Conservation (phyloP, 2,888 invertebrate genomes). For the Euplexia lucipara region DNA sequence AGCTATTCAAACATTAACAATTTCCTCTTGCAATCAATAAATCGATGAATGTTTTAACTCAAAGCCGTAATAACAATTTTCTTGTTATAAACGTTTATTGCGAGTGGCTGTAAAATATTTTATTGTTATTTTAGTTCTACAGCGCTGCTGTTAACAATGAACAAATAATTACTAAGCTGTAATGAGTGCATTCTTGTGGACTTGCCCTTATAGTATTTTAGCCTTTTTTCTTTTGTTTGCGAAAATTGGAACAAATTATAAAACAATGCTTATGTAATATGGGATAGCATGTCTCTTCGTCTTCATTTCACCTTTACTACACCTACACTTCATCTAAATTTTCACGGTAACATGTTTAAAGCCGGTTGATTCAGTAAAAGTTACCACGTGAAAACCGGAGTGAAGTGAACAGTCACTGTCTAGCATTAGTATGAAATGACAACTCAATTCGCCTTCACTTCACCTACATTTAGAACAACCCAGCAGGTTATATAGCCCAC, state of each 20-base stretch:
- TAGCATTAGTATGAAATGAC: too few relatives aligned
- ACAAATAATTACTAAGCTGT: conserved; percentile 15
- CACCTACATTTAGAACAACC: too few relatives aligned
- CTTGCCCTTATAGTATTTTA: conserved; percentile 14
- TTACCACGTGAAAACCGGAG: too few relatives aligned
- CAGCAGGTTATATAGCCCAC: not conserved
- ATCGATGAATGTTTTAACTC: conserved; percentile 30
- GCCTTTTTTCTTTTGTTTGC: conserved; percentile 13
- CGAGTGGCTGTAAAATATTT: conserved; percentile 34
- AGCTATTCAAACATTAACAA: conserved; percentile 6
- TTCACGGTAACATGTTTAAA: too few relatives aligned
- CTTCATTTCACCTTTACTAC: too few relatives aligned
- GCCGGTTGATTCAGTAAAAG: too few relatives aligned
- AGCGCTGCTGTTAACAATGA: conserved; percentile 14
- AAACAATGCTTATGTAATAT: too few relatives aligned
- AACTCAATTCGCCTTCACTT: too few relatives aligned
- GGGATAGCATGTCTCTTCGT: too few relatives aligned
- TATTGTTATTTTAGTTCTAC: conserved; percentile 30
- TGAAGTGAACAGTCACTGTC: too few relatives aligned
- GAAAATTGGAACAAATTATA: too few relatives aligned
- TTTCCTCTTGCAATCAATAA: conserved; percentile 29
- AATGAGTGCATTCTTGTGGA: conserved; percentile 12
- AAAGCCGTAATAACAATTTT: conserved; percentile 40
- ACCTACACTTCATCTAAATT: too few relatives aligned
- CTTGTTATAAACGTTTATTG: conserved; percentile 36